Conservation (phyloP, 2,888 invertebrate species). For the Phaonia tiefii region DNA sequence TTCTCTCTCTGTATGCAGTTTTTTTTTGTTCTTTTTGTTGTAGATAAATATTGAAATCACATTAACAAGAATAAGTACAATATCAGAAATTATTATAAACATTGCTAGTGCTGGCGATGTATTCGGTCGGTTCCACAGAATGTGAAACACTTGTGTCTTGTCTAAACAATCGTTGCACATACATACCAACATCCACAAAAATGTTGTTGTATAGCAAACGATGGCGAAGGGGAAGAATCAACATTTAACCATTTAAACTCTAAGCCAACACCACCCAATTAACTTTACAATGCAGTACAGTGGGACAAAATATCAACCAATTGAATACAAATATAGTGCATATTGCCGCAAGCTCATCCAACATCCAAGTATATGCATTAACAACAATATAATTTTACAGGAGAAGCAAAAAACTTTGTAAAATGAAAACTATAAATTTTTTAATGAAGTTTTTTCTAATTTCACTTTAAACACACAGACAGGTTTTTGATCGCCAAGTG, state of each 20-base stretch:
- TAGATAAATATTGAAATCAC: constrained; percentile 41
- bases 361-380: no score
- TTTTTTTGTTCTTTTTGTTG: constrained; percentile 12
- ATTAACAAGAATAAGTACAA: constrained; percentile 30
- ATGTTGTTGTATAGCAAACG: background rate
- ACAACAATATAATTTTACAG: no score
- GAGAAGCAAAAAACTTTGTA: no score
- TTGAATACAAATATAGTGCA: no score
- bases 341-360: no score
- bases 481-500: no score
- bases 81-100: constrained; percentile 26
- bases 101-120: background rate
- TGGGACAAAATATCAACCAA: background rate
- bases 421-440: no score
- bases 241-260: constrained; percentile 16
- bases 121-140: constrained; percentile 12
- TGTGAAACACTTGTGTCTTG: constrained; percentile 61
- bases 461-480: no score
- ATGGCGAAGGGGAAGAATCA: background rate
- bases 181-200: constrained; percentile 12
- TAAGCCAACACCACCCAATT: constrained; percentile 15
- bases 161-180: constrained; percentile 57
- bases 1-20: background rate
- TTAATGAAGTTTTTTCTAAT: no score
- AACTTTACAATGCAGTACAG: background rate